Evolutionary conservation across 2,888 invertebrate genomes (phyloP), one percentile per base, ranked within the genome.

Genomic region (Priocnemis perturbator): DNA sequence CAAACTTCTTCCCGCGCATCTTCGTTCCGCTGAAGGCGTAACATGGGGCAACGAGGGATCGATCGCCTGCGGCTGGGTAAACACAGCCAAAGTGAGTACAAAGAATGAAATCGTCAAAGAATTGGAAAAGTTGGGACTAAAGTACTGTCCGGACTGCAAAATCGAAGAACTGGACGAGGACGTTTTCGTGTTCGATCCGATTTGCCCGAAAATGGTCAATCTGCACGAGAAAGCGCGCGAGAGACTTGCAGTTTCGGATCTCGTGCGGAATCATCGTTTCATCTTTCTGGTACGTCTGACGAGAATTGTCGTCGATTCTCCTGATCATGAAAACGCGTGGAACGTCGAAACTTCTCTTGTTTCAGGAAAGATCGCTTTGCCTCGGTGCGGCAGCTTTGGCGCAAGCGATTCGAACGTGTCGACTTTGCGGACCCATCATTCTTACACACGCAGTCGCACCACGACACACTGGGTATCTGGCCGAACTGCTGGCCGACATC

Each of bases 371-470:
- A 67, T 94, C 95, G 21, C 93, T 95, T 84, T 95, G 95, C 79
- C 90, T 95, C 76, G 96, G 95, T 0, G 95, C 96, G 0, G 95
- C 95, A 0, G 92, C 94, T 0, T 90, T 96, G 71, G 93, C 93
- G 60, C 93, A 93, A 74, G 91, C 95, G 0, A 90, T 95, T n/a
- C 91, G 92, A 0, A 91, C 91, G 11, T 90, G 92, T 73, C 91
- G 93, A 58, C 88, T 96, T 0, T 91, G 92, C 14, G 96, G 96
- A 1, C 93, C 93, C 21, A 93, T 96, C 0, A 92, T 95, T 0
- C 94, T 95, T 83, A 95, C 95, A 0, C 96, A 96, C 82, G 92
- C 95, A 0, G 93, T 94, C 0, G 95, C 95, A 0, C 95, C 95
- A 0, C 91, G 95, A 7, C 94, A 95, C 53, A 95, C 95, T 0